These are phyloP conservation scores for Porites lutea DNA, from an alignment of 64 coral and sea anemone genomes.

Conservation along the genomic window DNA sequence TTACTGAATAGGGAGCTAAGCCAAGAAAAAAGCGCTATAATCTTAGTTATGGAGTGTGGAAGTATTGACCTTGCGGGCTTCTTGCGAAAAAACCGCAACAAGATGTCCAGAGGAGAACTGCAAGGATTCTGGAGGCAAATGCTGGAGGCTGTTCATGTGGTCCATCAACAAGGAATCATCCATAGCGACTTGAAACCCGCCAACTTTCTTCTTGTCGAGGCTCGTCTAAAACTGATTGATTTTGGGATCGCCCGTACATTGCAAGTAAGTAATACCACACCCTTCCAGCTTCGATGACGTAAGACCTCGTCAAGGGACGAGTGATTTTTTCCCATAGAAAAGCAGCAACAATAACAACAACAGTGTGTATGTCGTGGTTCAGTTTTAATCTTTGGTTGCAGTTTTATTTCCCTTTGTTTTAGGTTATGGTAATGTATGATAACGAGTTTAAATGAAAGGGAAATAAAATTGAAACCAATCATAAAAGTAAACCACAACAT, in stretches of 20 bases:
- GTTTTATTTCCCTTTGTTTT: too few species aligned
- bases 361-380: too few species aligned
- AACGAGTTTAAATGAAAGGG: too few species aligned
- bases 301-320: not conserved
- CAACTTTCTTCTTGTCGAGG: constrained; percentile 96
- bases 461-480: too few species aligned
- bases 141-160: constrained; percentile 91
- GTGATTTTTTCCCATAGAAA: not conserved
- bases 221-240: constrained; percentile 92
- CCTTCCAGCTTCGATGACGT: not conserved
- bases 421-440: too few species aligned
- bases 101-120: constrained; percentile 77
- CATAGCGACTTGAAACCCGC: constrained; percentile 97
- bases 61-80: constrained; percentile 94
- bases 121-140: constrained; percentile 91
- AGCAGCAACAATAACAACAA: too few species aligned
- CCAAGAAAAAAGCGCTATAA: constrained; percentile 69
- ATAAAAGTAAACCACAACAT: too few species aligned
- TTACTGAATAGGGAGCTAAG: constrained; percentile 85
- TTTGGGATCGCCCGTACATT: constrained; percentile 97
- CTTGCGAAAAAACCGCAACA: constrained; percentile 80
- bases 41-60: constrained; percentile 90
- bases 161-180: constrained; percentile 89
- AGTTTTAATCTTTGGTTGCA: too few species aligned
- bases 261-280: constrained; percentile 68